phyloP scores from a whole-genome alignment of 2,888 invertebrate species.

The Drosophila phalerata region DNA sequence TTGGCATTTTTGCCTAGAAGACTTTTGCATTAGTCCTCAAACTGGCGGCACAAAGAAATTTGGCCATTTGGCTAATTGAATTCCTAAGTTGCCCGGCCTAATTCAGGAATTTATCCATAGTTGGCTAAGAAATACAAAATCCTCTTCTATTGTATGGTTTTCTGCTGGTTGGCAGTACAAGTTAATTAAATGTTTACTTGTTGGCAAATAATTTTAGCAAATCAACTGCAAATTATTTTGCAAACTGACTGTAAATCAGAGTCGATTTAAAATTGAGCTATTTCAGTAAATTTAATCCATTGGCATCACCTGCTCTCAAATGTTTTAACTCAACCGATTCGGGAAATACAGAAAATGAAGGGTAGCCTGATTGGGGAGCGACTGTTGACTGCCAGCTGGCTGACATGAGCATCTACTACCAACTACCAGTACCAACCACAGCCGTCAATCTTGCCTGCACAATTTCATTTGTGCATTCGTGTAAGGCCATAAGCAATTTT shows the following conservation, averaged over 20 bases:
- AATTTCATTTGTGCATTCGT: slow-evolving; percentile 68
- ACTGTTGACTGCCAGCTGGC: slow-evolving; percentile 19
- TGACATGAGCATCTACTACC: slow-evolving; percentile 42
- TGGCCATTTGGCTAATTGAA: slow-evolving; percentile 75
- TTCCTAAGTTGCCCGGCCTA: slow-evolving; percentile 39
- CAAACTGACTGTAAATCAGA: too few species aligned
- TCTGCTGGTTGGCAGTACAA: neutral
- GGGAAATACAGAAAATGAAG: neutral
- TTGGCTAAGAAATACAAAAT: slow-evolving; percentile 22
- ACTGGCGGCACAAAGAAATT: slow-evolving; percentile 27
- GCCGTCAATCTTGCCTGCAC: slow-evolving; percentile 52
- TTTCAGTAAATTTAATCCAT: slow-evolving; percentile 15
- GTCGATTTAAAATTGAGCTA: slow-evolving; percentile 15
- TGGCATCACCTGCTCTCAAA: slow-evolving; percentile 9
- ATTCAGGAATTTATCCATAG: slow-evolving; percentile 25
- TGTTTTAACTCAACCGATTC: slow-evolving; percentile 11
- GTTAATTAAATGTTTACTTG: slow-evolving; percentile 3
- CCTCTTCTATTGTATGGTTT: neutral
- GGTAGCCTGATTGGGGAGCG: neutral
- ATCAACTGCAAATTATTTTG: slow-evolving; percentile 4
- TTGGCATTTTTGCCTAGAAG: slow-evolving; percentile 40
- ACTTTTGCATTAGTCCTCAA: slow-evolving; percentile 22
- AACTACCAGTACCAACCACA: too few species aligned
- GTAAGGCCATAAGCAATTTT: slow-evolving; percentile 53
- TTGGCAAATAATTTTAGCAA: neutral